These are phyloP conservation scores for Deroplatys truncata DNA, from an alignment of 2,888 invertebrate species.

Conservation along the genomic window DNA sequence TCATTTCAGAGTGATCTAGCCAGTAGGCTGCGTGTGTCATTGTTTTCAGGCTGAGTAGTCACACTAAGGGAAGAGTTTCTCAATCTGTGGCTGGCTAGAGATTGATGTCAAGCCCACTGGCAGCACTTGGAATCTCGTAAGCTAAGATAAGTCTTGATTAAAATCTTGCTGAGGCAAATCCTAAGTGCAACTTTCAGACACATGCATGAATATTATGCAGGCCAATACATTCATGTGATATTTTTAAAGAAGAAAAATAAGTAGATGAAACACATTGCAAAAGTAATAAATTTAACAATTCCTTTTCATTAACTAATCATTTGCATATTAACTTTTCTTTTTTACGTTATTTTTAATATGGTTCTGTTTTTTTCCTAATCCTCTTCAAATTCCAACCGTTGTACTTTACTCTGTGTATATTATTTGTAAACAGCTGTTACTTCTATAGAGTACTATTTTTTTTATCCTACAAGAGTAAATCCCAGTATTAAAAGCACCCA, in stretches of 20 bases:
- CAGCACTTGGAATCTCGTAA: conserved; percentile 2
- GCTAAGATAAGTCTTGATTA: conserved; percentile 17
- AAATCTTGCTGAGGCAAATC: background rate
- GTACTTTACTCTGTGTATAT: no score
- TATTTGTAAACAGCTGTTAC: no score
- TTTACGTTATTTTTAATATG: background rate
- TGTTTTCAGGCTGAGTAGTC: conserved; percentile 23
- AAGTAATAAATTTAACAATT: background rate
- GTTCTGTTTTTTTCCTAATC: background rate
- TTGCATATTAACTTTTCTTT: background rate
- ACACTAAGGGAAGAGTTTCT: background rate
- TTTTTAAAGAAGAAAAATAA: background rate
- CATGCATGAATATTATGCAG: conserved; percentile 22
- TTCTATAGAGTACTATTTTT: no score
- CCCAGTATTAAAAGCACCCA: no score
- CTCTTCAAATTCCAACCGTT: no score
- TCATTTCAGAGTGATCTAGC: conserved; percentile 4
- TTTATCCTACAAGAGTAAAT: no score
- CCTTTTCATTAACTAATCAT: background rate
- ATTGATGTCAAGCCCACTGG: background rate
- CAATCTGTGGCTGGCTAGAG: conserved; percentile 18
- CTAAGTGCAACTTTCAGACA: background rate
- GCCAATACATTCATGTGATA: conserved; percentile 23
- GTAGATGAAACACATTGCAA: background rate
- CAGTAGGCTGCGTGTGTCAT: conserved; percentile 18